Percentiles rank a stretch among this genome's conserved stretches.
phyloP scores from a whole-genome alignment of 2,797 vertebrate genomes.

The Sebastolobus altivelis region DNA sequence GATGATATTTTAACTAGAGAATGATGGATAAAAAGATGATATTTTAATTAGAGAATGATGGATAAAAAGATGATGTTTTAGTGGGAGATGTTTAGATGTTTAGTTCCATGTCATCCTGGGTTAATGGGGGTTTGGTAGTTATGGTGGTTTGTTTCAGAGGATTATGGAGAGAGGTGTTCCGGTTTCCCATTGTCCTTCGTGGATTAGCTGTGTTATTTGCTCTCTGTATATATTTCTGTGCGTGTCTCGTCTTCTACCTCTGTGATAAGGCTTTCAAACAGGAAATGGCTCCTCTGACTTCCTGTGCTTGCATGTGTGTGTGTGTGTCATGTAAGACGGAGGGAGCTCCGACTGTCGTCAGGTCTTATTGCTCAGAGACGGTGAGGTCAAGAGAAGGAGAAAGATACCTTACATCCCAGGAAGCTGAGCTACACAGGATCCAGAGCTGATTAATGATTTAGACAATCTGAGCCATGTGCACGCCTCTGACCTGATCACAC shows the following conservation, averaged over 20 bases:
- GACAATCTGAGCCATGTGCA: slow-evolving; percentile 11
- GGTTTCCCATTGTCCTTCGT: no score
- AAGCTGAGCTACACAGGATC: slow-evolving; percentile 43
- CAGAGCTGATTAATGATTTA: slow-evolving; percentile 74
- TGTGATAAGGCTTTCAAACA: slow-evolving; percentile 29
- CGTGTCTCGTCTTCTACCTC: slow-evolving; percentile 23
- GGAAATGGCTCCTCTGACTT: slow-evolving; percentile 56
- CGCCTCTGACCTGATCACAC: background rate
- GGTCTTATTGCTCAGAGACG: slow-evolving; percentile 46
- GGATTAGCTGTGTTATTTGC: no score
- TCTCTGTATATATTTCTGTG: no score
- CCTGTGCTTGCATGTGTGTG: slow-evolving; percentile 24
- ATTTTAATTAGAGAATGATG: no score
- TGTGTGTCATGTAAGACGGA: slow-evolving; percentile 48
- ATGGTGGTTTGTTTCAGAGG: no score
- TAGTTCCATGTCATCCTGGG: no score
- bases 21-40: no score
- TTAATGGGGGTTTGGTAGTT: no score
- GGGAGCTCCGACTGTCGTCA: slow-evolving; percentile 15
- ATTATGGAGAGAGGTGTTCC: no score
- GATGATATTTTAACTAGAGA: no score
- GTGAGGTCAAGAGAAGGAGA: slow-evolving; percentile 33
- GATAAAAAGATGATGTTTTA: no score
- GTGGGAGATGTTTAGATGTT: no score
- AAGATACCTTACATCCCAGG: slow-evolving; percentile 45